Percentiles rank a stretch among this genome's conserved stretches.
Evolutionary conservation across 1,140 invertebrate genomes (phyloP).

Genomic region (Galleria mellonella): DNA sequence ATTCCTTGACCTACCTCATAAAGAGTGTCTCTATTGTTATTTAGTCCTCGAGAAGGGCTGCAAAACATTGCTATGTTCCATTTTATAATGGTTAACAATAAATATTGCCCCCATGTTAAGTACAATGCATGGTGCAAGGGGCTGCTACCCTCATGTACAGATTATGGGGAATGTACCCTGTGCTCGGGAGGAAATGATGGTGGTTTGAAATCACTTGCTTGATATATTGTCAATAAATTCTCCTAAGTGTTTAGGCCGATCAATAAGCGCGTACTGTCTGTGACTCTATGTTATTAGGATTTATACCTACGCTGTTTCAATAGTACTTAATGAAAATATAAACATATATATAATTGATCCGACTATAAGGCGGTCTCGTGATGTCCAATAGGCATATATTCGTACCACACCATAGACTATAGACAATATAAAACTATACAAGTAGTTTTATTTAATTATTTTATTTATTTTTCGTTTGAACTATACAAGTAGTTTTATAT

Average conservation of each 20-base stretch:
- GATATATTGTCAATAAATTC: slow-evolving; percentile 14
- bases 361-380: no score
- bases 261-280: no score
- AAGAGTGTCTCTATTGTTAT: slow-evolving; percentile 12
- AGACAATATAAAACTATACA: no score
- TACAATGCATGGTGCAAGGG: slow-evolving; percentile 57
- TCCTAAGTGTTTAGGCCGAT: background rate
- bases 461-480: no score
- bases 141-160: slow-evolving; percentile 42
- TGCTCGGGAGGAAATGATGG: slow-evolving; percentile 31
- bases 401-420: no score
- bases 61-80: slow-evolving; percentile 35
- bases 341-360: no score
- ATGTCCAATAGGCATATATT: no score
- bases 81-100: slow-evolving; percentile 44
- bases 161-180: slow-evolving; percentile 20
- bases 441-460: no score
- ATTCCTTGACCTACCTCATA: slow-evolving; percentile 16
- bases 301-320: no score
- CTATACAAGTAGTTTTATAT: no score
- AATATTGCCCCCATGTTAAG: slow-evolving; percentile 63
- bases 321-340: no score
- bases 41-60: slow-evolving; percentile 10
- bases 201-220: slow-evolving; percentile 36
- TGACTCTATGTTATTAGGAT: no score